phyloP scores from a whole-genome alignment of 2,113 vertebrate species.

The Melanostigma gelatinosum region DNA sequence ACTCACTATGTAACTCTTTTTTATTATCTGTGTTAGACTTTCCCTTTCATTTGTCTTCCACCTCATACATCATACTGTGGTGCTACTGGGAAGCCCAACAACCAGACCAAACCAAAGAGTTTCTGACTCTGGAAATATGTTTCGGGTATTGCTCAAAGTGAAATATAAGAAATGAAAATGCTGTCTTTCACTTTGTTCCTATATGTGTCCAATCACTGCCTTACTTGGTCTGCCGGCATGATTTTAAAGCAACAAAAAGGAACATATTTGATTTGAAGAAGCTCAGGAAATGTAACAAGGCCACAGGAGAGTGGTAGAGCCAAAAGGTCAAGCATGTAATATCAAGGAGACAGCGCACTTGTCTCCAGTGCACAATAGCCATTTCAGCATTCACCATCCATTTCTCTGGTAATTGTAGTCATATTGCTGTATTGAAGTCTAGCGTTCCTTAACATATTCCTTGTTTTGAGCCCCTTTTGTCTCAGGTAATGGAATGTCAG shows the following conservation, averaged over 20 bases:
- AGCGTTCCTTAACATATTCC: slow-evolving; percentile 88
- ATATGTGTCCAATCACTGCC: not conserved
- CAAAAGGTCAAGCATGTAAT: slow-evolving; percentile 79
- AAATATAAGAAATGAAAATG: slow-evolving; percentile 26
- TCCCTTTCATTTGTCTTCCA: not conserved
- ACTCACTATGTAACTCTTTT: not conserved
- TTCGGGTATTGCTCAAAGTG: not conserved
- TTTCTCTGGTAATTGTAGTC: slow-evolving; percentile 91
- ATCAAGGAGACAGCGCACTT: slow-evolving; percentile 77
- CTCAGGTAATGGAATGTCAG: slow-evolving; percentile 92
- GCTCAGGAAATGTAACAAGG: slow-evolving; percentile 40
- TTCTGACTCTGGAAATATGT: not conserved
- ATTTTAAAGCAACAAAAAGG: slow-evolving; percentile 39
- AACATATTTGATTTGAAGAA: slow-evolving; percentile 64
- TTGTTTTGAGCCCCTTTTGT: slow-evolving; percentile 87
- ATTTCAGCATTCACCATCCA: slow-evolving; percentile 76
- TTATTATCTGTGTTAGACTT: not conserved
- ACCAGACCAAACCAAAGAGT: not conserved
- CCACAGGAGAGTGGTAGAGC: slow-evolving; percentile 38
- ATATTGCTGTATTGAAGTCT: slow-evolving; percentile 86
- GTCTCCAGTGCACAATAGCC: slow-evolving; percentile 77
- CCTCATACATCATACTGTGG: not conserved
- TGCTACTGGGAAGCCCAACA: not conserved
- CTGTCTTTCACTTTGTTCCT: slow-evolving; percentile 10
- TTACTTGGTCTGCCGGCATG: slow-evolving; percentile 5